These are phyloP conservation scores for Gobiocypris rarus DNA, from an alignment of 2,113 vertebrate species.

Conservation along the genomic window DNA sequence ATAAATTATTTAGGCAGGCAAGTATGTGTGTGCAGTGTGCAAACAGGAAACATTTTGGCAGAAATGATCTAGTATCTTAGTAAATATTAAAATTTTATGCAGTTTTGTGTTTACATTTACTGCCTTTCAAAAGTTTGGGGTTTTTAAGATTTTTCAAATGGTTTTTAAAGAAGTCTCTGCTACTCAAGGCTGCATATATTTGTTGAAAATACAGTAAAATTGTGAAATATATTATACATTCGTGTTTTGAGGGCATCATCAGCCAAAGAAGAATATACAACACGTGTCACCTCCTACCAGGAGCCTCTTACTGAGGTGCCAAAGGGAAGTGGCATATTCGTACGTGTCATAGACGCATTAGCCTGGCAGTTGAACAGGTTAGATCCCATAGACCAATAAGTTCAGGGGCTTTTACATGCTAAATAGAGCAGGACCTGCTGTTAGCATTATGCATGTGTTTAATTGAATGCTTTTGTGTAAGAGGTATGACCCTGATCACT, in stretches of 20 bases:
- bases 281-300: background rate
- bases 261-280: background rate
- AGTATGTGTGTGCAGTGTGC: background rate
- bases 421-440: slow-evolving; percentile 27
- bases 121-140: background rate
- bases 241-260: too few species aligned
- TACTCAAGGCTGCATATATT: background rate
- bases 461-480: slow-evolving; percentile 7
- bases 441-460: background rate
- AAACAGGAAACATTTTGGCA: background rate
- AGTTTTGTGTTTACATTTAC: too few species aligned
- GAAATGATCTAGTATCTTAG: background rate
- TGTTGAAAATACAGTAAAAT: too few species aligned
- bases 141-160: too few species aligned
- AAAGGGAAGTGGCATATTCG: background rate
- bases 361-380: background rate
- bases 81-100: too few species aligned
- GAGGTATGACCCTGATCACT: background rate
- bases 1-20: background rate
- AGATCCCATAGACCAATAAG: background rate
- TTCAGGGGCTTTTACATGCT: slow-evolving; percentile 24
- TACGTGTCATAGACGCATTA: background rate
- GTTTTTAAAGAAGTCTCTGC: background rate
- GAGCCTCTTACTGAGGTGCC: background rate
- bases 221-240: too few species aligned